A percentile compares a stretch with the other conserved stretches of the same genome.
phyloP scores from a whole-genome alignment of 2,113 vertebrate species.

The Marmota monax region DNA sequence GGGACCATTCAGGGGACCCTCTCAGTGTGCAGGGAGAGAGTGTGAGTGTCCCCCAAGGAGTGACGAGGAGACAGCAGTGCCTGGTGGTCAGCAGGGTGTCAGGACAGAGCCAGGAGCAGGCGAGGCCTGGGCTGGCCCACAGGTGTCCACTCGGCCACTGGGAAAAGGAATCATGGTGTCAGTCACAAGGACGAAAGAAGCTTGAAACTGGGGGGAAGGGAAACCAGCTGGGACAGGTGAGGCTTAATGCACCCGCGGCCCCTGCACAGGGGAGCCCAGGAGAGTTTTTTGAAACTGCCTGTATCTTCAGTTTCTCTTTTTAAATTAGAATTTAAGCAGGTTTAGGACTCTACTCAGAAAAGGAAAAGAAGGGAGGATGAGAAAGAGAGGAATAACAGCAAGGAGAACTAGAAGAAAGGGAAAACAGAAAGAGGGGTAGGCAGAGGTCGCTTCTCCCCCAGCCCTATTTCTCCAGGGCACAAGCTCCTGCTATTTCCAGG shows the following conservation, averaged over 20 bases:
- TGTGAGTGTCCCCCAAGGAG: background rate
- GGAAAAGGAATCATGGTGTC: background rate
- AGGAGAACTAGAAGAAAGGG: background rate
- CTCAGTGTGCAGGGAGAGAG: background rate
- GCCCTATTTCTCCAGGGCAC: too few species aligned
- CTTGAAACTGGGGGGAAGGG: background rate
- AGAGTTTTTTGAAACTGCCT: background rate
- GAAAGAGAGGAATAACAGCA: background rate
- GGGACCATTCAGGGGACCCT: background rate
- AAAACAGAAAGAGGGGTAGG: background rate
- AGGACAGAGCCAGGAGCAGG: accelerated
- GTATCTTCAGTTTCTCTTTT: background rate
- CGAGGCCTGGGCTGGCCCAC: accelerated
- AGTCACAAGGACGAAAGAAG: background rate
- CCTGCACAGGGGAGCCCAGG: too few species aligned
- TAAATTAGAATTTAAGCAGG: background rate
- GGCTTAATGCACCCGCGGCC: background rate
- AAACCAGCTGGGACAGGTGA: too few species aligned
- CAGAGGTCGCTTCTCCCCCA: background rate
- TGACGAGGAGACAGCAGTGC: background rate
- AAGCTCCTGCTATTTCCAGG: background rate
- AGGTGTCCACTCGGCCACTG: background rate
- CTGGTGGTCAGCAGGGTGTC: too few species aligned
- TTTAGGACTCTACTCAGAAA: background rate
- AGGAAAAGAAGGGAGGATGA: background rate